Conservation (phyloP, 2,113 vertebrate species). For the Austrofundulus limnaeus region DNA sequence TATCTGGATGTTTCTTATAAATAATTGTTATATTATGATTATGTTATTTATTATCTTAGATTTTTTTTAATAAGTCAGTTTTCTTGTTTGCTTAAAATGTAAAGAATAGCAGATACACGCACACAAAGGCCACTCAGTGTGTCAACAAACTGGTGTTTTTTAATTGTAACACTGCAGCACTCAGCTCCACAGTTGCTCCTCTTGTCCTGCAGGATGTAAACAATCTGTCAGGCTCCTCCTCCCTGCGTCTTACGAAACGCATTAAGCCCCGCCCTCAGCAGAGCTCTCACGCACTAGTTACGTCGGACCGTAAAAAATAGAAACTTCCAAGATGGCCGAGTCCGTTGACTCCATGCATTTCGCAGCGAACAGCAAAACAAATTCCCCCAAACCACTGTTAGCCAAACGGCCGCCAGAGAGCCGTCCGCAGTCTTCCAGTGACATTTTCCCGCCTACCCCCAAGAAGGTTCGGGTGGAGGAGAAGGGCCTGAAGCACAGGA, state of each 20-base stretch:
- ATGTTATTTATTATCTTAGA: too few relatives aligned
- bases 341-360: conserved; percentile 77
- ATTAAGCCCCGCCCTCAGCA: conserved; percentile 40
- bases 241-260: conserved; percentile 40
- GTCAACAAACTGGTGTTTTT: too few relatives aligned
- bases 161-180: background rate
- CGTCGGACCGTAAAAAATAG: conserved; percentile 92
- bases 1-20: too few relatives aligned
- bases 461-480: conserved; percentile 85
- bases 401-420: conserved; percentile 76
- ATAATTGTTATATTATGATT: too few relatives aligned
- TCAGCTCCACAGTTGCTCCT: background rate
- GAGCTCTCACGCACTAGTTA: conserved; percentile 77
- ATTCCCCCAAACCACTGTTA: conserved; percentile 73
- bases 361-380: conserved; percentile 77
- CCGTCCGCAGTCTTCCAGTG: conserved; percentile 74
- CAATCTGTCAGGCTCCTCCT: conserved; percentile 1
- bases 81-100: too few relatives aligned
- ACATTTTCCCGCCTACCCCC: conserved; percentile 75
- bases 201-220: conserved; percentile 41
- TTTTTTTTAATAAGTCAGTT: too few relatives aligned
- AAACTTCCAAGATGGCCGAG: conserved; percentile 95
- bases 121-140: too few relatives aligned
- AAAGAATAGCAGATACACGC: too few relatives aligned
- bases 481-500: conserved; percentile 82